Conservation (phyloP, 2,797 vertebrate genomes). For the Micropoecilia bifurca region DNA sequence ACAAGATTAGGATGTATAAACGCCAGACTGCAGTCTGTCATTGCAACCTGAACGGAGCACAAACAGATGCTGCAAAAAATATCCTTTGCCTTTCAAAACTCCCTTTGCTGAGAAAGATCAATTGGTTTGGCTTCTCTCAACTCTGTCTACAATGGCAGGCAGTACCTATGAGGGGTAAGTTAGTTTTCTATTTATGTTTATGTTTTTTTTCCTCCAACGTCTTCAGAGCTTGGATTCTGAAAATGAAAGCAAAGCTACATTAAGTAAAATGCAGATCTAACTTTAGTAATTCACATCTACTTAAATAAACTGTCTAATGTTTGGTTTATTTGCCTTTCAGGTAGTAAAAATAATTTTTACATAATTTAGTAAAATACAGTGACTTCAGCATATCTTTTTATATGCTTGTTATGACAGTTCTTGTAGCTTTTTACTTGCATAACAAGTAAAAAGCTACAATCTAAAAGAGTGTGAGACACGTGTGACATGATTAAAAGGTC, state of each 20-base stretch:
- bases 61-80: not conserved
- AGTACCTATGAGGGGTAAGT: slow-evolving; percentile 36
- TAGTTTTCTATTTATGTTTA: not conserved
- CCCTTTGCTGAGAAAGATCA: not conserved
- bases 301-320: not conserved
- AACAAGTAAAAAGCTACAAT: not conserved
- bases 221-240: not conserved
- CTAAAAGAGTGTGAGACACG: not conserved
- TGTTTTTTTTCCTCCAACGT: not conserved
- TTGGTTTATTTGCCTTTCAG: not conserved
- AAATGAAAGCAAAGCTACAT: not conserved
- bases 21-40: slow-evolving; percentile 17
- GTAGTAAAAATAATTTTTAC: not conserved
- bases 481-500: not conserved
- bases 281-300: not conserved
- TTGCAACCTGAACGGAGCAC: not conserved
- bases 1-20: slow-evolving; percentile 30
- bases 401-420: not conserved
- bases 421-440: not conserved
- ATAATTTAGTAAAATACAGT: not conserved
- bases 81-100: not conserved
- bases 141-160: slow-evolving; percentile 31
- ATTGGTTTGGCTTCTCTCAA: not conserved
- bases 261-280: not conserved
- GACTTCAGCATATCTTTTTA: not conserved